phyloP scores from a whole-genome alignment of 1,140 invertebrate genomes.

The Drosophila sechellia region DNA sequence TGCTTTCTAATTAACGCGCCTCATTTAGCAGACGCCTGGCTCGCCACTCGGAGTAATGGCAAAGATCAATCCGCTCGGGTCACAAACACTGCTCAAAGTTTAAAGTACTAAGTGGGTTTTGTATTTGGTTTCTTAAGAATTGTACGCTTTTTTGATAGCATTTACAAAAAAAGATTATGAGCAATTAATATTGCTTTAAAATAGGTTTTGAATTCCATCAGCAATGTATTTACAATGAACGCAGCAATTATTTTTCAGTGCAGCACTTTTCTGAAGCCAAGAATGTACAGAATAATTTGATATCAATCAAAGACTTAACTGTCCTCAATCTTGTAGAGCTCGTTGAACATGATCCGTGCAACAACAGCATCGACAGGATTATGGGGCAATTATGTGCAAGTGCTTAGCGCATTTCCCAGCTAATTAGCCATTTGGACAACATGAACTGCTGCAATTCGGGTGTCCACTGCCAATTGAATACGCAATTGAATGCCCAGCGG shows the following conservation, averaged over 20 bases:
- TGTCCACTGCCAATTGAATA: constrained; percentile 64
- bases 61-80: constrained; percentile 22
- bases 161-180: neutral
- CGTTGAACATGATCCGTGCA: constrained; percentile 16
- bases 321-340: constrained; percentile 41
- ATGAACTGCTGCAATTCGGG: constrained; percentile 59
- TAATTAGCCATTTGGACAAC: constrained; percentile 69
- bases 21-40: constrained; percentile 63
- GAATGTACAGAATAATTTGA: constrained; percentile 34
- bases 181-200: neutral
- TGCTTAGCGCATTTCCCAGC: constrained; percentile 78
- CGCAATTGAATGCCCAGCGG: constrained; percentile 63
- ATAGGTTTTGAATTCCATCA: neutral
- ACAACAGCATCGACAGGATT: constrained; percentile 46
- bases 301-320: constrained; percentile 67
- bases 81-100: constrained; percentile 20
- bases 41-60: constrained; percentile 27
- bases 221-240: no score
- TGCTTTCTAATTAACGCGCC: constrained; percentile 73
- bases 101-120: neutral
- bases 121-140: no score
- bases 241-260: constrained; percentile 1
- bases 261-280: neutral
- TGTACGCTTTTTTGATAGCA: neutral
- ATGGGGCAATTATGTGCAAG: constrained; percentile 76